Evolutionary conservation across 2,888 invertebrate genomes (phyloP).

Genomic region (Tanypteryx hageni): DNA sequence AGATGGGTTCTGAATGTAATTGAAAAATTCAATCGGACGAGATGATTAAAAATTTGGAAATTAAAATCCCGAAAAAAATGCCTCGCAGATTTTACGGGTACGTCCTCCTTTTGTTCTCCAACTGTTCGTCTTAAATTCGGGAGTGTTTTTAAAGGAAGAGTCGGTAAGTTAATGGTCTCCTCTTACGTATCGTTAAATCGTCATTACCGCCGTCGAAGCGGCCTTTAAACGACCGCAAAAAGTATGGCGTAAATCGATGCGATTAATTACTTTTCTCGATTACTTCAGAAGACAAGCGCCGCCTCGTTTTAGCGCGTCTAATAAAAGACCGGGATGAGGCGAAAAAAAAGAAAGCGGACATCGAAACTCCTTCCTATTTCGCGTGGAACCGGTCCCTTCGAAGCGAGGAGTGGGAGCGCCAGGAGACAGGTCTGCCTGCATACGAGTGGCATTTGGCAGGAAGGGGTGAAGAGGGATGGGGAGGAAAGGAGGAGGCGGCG

Average conservation of each 20-base stretch:
- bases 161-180: too few species aligned
- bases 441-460: not conserved
- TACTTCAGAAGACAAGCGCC: not conserved
- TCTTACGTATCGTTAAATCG: not conserved
- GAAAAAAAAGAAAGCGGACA: too few species aligned
- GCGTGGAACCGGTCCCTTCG: not conserved
- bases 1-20: not conserved
- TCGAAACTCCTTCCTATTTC: not conserved
- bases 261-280: slow-evolving; percentile 3
- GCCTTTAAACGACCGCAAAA: too few species aligned
- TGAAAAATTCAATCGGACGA: not conserved
- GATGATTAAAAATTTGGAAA: not conserved
- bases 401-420: not conserved
- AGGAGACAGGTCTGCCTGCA: not conserved
- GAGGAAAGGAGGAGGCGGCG: not conserved
- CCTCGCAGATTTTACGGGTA: too few species aligned
- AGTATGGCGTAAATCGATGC: not conserved
- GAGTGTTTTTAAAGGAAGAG: too few species aligned
- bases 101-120: too few species aligned
- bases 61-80: not conserved
- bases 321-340: not conserved
- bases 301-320: not conserved
- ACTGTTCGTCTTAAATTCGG: too few species aligned
- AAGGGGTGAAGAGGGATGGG: not conserved
- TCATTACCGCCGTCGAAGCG: not conserved